Evolutionary conservation across 2,113 vertebrate genomes (phyloP).

Genomic region (Psittacula cyanocephala): DNA sequence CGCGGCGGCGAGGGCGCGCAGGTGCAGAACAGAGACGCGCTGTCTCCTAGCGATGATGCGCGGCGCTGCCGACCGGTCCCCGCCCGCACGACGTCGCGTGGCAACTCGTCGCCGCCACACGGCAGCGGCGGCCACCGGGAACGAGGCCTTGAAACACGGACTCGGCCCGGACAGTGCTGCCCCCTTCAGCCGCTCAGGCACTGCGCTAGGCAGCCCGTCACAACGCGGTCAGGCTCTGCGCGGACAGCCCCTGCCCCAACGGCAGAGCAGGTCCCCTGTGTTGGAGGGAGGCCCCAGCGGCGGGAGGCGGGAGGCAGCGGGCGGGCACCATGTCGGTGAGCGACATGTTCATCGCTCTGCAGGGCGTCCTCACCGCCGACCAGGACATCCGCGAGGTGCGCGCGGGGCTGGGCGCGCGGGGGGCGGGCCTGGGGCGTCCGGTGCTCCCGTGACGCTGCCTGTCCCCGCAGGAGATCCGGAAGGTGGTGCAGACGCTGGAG

Average conservation of each 20-base stretch:
- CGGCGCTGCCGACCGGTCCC: not conserved
- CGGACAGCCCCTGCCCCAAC: not conserved
- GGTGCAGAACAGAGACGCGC: not conserved
- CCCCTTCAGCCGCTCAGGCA: not conserved
- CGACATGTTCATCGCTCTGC: conserved; percentile 90
- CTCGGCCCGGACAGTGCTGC: no score
- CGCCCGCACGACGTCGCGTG: no score
- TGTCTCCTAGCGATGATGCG: not conserved
- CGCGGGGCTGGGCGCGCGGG: not conserved
- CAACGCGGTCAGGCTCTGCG: not conserved
- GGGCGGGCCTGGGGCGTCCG: no score
- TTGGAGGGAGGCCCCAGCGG: not conserved
- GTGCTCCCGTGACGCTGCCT: not conserved
- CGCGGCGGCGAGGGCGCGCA: not conserved
- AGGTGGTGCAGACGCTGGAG: conserved; percentile 91
- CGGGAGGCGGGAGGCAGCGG: not conserved
- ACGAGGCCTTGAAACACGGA: no score
- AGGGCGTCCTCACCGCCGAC: conserved; percentile 88
- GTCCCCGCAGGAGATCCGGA: conserved; percentile 88
- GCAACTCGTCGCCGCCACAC: not conserved
- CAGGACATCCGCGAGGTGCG: conserved; percentile 92
- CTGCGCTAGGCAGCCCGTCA: not conserved
- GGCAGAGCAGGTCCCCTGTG: not conserved
- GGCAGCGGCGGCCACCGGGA: not conserved
- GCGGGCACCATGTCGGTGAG: conserved; percentile 87